Percentiles rank a stretch among this genome's conserved stretches.
Evolutionary conservation across 2,797 vertebrate genomes (phyloP).

Genomic region (Anguilla anguilla): DNA sequence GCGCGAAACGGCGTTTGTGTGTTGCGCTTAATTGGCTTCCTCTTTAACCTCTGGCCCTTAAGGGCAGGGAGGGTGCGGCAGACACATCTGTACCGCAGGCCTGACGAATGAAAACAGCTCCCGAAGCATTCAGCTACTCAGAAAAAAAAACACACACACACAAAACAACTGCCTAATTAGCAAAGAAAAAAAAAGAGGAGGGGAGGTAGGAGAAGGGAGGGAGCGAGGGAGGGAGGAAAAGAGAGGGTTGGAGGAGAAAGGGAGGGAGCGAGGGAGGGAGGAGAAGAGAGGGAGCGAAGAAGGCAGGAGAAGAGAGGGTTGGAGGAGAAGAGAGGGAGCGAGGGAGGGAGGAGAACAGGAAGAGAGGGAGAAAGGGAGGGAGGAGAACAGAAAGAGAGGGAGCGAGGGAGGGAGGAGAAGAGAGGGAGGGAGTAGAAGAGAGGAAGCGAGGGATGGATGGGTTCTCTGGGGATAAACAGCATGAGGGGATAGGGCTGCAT

Average conservation of each 20-base stretch:
- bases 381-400: not conserved
- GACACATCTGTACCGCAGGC: constrained; percentile 25
- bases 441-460: not conserved
- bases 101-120: constrained; percentile 38
- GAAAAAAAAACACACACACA: constrained; percentile 33
- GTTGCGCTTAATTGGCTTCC: constrained; percentile 45
- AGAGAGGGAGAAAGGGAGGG: too few relatives aligned
- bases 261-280: not conserved
- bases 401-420: not conserved
- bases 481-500: not conserved
- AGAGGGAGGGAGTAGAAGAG: too few relatives aligned
- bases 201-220: constrained; percentile 17
- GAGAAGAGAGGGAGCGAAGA: constrained; percentile 16
- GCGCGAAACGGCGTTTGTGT: constrained; percentile 24
- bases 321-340: too few relatives aligned
- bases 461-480: not conserved
- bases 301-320: not conserved
- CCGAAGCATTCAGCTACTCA: constrained; percentile 39
- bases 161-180: constrained; percentile 46
- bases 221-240: not conserved
- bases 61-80: constrained; percentile 25
- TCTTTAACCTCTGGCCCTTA: constrained; percentile 26
- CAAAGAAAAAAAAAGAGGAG: constrained; percentile 29
- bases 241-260: not conserved
- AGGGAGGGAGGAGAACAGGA: too few relatives aligned